A percentile compares a stretch with the other conserved stretches of the same genome.
Conservation (phyloP, 2,888 invertebrate species). For the Arctia plantaginis region DNA sequence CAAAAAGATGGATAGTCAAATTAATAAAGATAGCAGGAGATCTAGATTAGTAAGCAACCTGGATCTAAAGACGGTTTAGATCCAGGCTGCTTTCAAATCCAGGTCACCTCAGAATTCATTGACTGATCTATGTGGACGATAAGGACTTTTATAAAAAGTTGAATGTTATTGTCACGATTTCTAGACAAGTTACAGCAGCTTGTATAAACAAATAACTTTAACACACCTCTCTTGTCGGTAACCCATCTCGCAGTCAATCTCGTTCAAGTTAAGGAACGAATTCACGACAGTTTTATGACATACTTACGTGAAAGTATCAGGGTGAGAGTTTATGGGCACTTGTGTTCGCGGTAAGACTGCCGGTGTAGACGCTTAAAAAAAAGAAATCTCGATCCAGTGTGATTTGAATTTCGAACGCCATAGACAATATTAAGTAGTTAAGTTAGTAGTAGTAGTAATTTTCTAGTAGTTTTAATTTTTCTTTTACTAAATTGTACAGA, state of each 20-base stretch:
- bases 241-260: constrained; percentile 65
- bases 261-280: constrained; percentile 69
- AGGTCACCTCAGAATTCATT: neutral
- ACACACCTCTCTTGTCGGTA: constrained; percentile 37
- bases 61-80: too few relatives aligned
- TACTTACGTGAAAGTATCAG: constrained; percentile 70
- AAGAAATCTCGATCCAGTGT: neutral
- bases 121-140: neutral
- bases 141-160: too few relatives aligned
- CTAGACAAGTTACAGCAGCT: neutral
- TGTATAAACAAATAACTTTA: constrained; percentile 32
- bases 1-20: too few relatives aligned
- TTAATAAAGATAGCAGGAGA: too few relatives aligned
- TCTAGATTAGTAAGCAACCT: too few relatives aligned
- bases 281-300: constrained; percentile 74
- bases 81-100: neutral
- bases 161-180: neutral
- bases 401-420: neutral
- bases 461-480: too few relatives aligned
- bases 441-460: too few relatives aligned
- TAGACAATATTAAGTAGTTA: too few relatives aligned
- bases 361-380: constrained; percentile 2
- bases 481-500: too few relatives aligned
- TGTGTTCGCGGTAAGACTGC: constrained; percentile 25
- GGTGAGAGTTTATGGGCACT: constrained; percentile 66